Percentiles rank a stretch among this genome's conserved stretches.
Evolutionary conservation across 1,140 invertebrate species (phyloP).

Genomic region (Caenorhabditis tropicalis): DNA sequence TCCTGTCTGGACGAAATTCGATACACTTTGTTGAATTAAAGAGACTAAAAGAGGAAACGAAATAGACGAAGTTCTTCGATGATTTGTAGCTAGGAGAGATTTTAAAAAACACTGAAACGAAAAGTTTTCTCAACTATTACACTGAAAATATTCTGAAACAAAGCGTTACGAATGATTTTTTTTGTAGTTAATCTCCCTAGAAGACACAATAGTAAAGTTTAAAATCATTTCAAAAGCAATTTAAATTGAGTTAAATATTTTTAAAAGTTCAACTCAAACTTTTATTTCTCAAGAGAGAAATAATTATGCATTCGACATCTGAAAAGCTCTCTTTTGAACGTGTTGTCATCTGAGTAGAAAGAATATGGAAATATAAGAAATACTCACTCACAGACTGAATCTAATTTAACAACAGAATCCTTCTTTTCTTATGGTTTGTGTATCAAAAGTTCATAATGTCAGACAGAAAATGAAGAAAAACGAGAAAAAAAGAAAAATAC

Average conservation of each 20-base stretch:
- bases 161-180: too few relatives aligned
- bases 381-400: not conserved
- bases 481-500: not conserved
- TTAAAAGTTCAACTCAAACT: not conserved
- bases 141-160: too few relatives aligned
- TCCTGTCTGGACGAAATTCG: not conserved
- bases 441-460: constrained; percentile 17
- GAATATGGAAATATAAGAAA: not conserved
- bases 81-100: too few relatives aligned
- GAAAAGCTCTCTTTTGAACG: not conserved
- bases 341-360: not conserved
- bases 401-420: not conserved
- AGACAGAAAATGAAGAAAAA: not conserved
- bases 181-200: too few relatives aligned
- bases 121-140: too few relatives aligned
- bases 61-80: too few relatives aligned
- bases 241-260: not conserved
- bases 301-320: not conserved
- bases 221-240: too few relatives aligned
- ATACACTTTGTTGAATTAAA: not conserved
- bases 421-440: not conserved
- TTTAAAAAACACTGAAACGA: too few relatives aligned
- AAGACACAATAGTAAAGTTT: too few relatives aligned
- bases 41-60: not conserved
- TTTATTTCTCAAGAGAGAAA: not conserved